phyloP scores from a whole-genome alignment of 2,113 vertebrate species.

The Nibea coibor region DNA sequence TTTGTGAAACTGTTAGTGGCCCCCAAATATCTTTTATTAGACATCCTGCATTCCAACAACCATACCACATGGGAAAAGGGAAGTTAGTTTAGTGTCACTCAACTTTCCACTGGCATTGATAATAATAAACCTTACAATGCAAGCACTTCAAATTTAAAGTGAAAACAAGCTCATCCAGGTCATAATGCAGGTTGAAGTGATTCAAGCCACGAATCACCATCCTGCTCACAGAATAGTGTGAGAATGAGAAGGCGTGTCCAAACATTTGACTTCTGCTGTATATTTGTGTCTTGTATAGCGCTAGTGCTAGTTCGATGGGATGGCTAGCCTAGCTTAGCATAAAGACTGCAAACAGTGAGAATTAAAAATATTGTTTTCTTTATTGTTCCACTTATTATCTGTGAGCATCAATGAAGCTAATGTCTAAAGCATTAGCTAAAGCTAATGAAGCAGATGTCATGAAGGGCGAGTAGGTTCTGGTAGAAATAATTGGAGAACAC shows the following conservation, averaged over 20 bases:
- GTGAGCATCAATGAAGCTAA: too few species aligned
- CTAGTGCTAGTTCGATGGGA: too few species aligned
- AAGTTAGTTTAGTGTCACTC: too few species aligned
- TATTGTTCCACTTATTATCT: background rate
- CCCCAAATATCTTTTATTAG: slow-evolving; percentile 3
- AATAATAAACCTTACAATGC: background rate
- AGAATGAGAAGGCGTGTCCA: too few species aligned
- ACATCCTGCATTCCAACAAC: slow-evolving; percentile 7
- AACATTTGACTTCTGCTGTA: too few species aligned
- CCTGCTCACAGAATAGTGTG: too few species aligned
- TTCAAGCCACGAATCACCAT: too few species aligned
- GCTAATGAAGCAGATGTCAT: too few species aligned
- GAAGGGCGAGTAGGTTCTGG: background rate
- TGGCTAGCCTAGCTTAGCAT: too few species aligned
- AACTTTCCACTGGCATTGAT: background rate
- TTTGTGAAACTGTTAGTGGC: background rate
- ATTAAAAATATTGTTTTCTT: background rate
- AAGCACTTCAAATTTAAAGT: background rate
- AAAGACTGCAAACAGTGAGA: background rate
- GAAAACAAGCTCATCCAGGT: background rate
- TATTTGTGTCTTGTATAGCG: too few species aligned
- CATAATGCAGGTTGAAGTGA: background rate
- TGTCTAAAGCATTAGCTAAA: too few species aligned
- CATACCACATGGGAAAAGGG: slow-evolving; percentile 16
- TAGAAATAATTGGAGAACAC: background rate